Base-by-base conservation (phyloP, 2,888 invertebrate genomes). In the Ornithoptera alexandrae region DNA sequence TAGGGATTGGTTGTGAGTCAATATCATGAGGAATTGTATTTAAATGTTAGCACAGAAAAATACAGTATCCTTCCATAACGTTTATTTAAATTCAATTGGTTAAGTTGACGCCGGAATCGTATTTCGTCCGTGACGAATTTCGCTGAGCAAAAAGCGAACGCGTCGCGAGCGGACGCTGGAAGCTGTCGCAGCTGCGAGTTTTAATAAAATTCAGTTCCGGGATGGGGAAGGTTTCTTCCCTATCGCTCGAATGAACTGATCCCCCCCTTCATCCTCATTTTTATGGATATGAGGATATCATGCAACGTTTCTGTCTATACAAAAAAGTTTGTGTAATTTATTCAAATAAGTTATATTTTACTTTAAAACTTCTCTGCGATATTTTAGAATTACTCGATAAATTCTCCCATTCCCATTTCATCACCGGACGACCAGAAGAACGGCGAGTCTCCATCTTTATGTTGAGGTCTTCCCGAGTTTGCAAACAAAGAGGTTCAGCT, bases 161-260 rank as follows among this genome's bases (percentile, higher is more conserved):
- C 20, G 57, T 57, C 57, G 57, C 15, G n/a, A 15, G 56, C 17
- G 56, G 7, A 18, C 56, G 57, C 57, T n/a, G 57, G n/a, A 50
- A 60, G 39, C 64, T 68, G 58, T 64, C 59, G 59, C 68, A 68
- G 68, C 59, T 68, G 68, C 60, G 64, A 68, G 50, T 53, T 63
- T 68, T 68, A 68, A 64, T 68, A 68, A 68, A 68, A 68, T 68
- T 64, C 68, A 60, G 24, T 62, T 68, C 46, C 18, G 58, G 20
- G 50, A 50, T 46, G 68, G 62, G 57, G 62, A 68, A 68, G 46
- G 57, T 68, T 62, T 46, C 30, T 68, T 68, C 62, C 10, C 46
- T 46, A 50, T 46, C 57, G 67, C 5, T 58, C 62, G 30, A 62
- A 7, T 22, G 60, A 50, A 60, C 57, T 57, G 15, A 18, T 20